phyloP scores from a whole-genome alignment of 2,797 vertebrate genomes.

The Potorous gilbertii region DNA sequence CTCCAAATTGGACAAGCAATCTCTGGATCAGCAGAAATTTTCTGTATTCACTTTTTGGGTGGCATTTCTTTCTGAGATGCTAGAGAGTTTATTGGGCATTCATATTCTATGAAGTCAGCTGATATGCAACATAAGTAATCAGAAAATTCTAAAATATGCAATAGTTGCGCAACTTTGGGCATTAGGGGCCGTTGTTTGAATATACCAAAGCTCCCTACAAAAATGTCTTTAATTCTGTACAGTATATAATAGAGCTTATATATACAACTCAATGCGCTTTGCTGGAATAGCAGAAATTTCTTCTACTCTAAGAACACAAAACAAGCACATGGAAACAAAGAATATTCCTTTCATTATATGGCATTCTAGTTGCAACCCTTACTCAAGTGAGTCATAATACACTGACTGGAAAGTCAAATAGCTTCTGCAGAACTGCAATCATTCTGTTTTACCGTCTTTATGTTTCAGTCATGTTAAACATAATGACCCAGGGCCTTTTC shows the following conservation, averaged over 20 bases:
- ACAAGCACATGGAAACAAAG: constrained; percentile 32
- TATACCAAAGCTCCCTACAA: constrained; percentile 22
- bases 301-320: constrained; percentile 23
- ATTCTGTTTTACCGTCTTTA: constrained; percentile 22
- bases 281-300: constrained; percentile 34
- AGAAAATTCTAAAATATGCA: constrained; percentile 1
- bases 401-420: constrained; percentile 59
- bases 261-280: constrained; percentile 30
- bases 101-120: not conserved
- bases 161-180: not conserved
- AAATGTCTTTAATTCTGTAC: not conserved
- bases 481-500: constrained; percentile 32
- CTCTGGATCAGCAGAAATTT: not conserved
- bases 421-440: not conserved
- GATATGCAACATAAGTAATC: not conserved
- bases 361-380: constrained; percentile 45
- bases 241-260: constrained; percentile 25
- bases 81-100: not conserved
- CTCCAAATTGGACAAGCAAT: not conserved
- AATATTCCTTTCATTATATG: not conserved
- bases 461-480: constrained; percentile 13
- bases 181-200: constrained; percentile 9
- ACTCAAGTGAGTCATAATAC: constrained; percentile 37
- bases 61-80: not conserved
- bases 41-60: not conserved